phyloP scores from a whole-genome alignment of 2,888 invertebrate genomes.

The Eupeodes luniger region DNA sequence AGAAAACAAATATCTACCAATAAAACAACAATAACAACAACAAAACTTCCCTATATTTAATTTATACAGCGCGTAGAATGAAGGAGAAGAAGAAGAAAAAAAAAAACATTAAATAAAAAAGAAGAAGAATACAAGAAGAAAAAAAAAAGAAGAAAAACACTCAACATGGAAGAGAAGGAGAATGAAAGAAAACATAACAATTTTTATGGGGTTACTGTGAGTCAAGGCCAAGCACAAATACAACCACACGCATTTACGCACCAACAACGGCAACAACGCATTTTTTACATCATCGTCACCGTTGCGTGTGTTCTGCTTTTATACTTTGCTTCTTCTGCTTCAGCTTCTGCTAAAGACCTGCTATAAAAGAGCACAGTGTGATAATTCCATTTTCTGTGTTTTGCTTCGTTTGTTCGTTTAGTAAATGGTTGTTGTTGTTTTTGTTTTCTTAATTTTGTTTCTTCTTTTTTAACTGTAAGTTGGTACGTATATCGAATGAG shows the following conservation, averaged over 20 bases:
- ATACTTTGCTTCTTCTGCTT: no score
- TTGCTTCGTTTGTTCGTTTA: constrained; percentile 71
- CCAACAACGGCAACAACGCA: constrained; percentile 48
- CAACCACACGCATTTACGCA: constrained; percentile 63
- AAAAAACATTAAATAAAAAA: neutral
- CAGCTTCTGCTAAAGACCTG: no score
- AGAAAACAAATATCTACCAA: constrained; percentile 2
- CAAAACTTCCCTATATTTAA: constrained; percentile 35
- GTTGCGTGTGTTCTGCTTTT: neutral
- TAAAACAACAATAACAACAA: neutral
- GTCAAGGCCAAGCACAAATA: constrained; percentile 72
- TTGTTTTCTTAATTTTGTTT: constrained; percentile 21
- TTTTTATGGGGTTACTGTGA: constrained; percentile 71
- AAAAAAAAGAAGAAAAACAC: constrained; percentile 21
- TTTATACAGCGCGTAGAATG: neutral
- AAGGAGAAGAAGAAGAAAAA: neutral
- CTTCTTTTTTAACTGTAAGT: neutral
- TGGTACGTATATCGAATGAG: constrained; percentile 9
- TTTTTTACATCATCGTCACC: constrained; percentile 42
- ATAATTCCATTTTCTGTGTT: constrained; percentile 65
- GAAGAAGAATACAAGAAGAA: no score
- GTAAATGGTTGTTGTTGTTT: constrained; percentile 14
- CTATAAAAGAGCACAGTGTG: neutral
- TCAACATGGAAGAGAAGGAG: constrained; percentile 17
- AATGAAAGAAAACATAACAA: constrained; percentile 50